Evolutionary conservation across 2,888 invertebrate species (phyloP).

Genomic region (Linnaemya tessellans): DNA sequence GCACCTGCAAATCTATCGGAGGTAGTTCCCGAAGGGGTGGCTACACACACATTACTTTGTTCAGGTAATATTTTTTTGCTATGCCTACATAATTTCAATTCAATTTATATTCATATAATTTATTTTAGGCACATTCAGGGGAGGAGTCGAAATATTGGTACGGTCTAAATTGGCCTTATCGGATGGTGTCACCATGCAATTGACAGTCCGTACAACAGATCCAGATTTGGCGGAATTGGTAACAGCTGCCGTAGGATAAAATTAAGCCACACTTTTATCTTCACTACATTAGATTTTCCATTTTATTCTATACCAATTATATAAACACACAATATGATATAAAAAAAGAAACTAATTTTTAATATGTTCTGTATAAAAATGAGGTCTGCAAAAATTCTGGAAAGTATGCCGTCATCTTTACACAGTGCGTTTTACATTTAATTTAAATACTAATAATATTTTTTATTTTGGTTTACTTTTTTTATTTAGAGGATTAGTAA

Average conservation of each 20-base stretch:
- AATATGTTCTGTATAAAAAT: slow-evolving; percentile 38
- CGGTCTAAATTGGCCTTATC: slow-evolving; percentile 90
- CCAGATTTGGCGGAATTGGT: slow-evolving; percentile 94
- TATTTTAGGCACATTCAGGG: slow-evolving; percentile 91
- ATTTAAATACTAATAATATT: neutral
- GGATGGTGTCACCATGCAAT: slow-evolving; percentile 95
- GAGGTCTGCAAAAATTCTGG: slow-evolving; percentile 3
- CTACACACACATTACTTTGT: slow-evolving; percentile 90
- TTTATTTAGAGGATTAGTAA: slow-evolving; percentile 32
- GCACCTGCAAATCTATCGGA: slow-evolving; percentile 93
- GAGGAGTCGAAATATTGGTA: slow-evolving; percentile 94
- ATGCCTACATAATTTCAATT: neutral
- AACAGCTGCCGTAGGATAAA: slow-evolving; percentile 92
- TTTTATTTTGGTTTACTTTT: slow-evolving; percentile 27
- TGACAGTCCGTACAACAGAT: slow-evolving; percentile 94
- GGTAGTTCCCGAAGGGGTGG: slow-evolving; percentile 91
- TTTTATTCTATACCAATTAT: slow-evolving; percentile 70
- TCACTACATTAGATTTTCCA: slow-evolving; percentile 28
- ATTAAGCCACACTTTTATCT: slow-evolving; percentile 34
- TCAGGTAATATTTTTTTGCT: slow-evolving; percentile 85
- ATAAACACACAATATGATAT: slow-evolving; percentile 76
- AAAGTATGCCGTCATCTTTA: slow-evolving; percentile 30
- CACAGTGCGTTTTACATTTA: slow-evolving; percentile 48
- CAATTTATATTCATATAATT: slow-evolving; percentile 7
- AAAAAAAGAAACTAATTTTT: slow-evolving; percentile 22